These are phyloP conservation scores for Enteromius viviparus DNA, from an alignment of 2,797 vertebrate species.

Conservation along the genomic window DNA sequence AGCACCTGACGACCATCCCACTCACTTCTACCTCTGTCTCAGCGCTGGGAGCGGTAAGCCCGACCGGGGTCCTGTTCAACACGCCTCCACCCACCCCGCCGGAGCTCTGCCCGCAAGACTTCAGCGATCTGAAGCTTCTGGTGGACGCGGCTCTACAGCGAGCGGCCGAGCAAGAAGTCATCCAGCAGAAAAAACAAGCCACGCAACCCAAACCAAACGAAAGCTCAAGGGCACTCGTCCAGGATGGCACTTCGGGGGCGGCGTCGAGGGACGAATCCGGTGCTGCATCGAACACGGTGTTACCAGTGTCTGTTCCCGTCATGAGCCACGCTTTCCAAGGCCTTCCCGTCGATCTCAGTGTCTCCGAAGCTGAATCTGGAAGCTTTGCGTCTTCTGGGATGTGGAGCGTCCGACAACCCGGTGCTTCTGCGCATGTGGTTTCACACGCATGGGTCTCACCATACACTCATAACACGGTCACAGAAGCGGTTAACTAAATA, in stretches of 20 bases:
- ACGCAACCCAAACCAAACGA: slow-evolving; percentile 56
- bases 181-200: slow-evolving; percentile 69
- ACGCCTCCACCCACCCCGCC: slow-evolving; percentile 90
- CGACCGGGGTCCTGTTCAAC: slow-evolving; percentile 86
- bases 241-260: neutral
- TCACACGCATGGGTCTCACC: slow-evolving; percentile 72
- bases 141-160: slow-evolving; percentile 90
- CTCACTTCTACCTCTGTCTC: slow-evolving; percentile 54
- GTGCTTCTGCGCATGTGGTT: slow-evolving; percentile 66
- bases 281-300: slow-evolving; percentile 68
- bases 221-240: neutral
- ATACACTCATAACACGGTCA: slow-evolving; percentile 72
- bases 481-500: slow-evolving; percentile 74
- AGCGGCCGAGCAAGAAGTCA: slow-evolving; percentile 88
- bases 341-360: slow-evolving; percentile 41
- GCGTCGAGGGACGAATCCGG: slow-evolving; percentile 67
- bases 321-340: slow-evolving; percentile 54
- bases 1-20: slow-evolving; percentile 48
- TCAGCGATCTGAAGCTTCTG: slow-evolving; percentile 90
- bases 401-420: slow-evolving; percentile 74
- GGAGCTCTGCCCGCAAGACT: slow-evolving; percentile 87
- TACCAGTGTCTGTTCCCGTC: slow-evolving; percentile 58
- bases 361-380: slow-evolving; percentile 22
- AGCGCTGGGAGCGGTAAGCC: slow-evolving; percentile 76
- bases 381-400: slow-evolving; percentile 55